Conservation (phyloP, 37 sponge, comb jelly and placozoan genomes). For the Mnemiopsis leidyi region DNA sequence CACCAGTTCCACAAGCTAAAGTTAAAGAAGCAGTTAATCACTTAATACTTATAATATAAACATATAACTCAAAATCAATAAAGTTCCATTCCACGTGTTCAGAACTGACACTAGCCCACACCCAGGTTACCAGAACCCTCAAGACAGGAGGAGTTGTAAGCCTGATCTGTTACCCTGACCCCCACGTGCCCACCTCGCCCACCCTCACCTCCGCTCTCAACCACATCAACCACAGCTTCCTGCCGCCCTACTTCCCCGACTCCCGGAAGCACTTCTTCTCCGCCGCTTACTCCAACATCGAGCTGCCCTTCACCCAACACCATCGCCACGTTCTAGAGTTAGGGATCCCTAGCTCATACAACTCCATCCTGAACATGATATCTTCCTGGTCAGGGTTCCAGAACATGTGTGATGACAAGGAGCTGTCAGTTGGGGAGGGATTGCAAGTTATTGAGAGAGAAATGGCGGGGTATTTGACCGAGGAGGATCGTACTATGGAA, state of each 20-base stretch:
- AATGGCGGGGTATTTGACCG: neutral
- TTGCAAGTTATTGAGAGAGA: neutral
- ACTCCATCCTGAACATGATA: neutral
- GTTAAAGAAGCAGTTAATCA: no score
- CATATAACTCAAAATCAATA: no score
- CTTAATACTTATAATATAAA: no score
- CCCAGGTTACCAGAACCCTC: neutral
- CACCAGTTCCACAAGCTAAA: no score
- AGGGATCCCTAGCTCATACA: neutral
- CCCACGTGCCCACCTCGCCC: conserved; percentile 11
- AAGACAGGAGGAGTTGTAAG: neutral
- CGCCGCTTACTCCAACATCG: neutral
- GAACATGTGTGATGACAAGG: conserved; percentile 18
- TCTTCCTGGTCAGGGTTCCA: conserved; percentile 18
- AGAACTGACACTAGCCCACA: no score
- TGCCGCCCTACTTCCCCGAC: neutral
- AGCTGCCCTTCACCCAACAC: neutral
- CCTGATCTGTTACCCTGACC: conserved; percentile 27
- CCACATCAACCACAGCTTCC: neutral
- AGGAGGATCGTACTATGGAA: neutral
- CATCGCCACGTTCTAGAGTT: neutral
- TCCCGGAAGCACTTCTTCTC: neutral
- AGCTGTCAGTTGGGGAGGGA: neutral
- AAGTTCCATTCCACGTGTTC: no score
- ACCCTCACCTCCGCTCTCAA: conserved; percentile 23